phyloP scores from a whole-genome alignment of 1,140 invertebrate genomes.

The Sinella curviseta region DNA sequence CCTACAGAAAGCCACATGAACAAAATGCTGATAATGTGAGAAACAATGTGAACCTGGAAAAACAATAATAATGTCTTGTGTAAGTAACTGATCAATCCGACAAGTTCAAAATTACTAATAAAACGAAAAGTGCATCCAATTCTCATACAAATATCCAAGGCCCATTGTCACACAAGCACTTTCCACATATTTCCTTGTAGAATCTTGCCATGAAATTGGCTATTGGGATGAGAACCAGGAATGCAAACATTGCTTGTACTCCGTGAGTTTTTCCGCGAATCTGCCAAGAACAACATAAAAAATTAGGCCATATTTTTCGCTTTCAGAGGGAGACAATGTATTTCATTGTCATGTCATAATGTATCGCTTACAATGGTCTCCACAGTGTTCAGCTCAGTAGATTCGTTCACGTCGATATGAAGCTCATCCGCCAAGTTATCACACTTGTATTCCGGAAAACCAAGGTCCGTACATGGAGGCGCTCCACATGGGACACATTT shows the following conservation, averaged over 20 bases:
- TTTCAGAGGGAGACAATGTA: too few species aligned
- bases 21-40: background rate
- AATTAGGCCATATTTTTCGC: too few species aligned
- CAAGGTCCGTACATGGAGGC: background rate
- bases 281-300: background rate
- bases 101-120: too few species aligned
- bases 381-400: too few species aligned
- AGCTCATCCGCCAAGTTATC: too few species aligned
- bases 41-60: background rate
- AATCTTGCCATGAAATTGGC: background rate
- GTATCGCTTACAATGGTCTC: too few species aligned
- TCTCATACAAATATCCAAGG: too few species aligned
- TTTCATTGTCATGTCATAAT: too few species aligned
- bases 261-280: background rate
- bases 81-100: background rate
- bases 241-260: background rate
- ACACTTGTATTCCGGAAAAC: background rate
- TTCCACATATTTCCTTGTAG: background rate
- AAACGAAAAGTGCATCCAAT: too few species aligned
- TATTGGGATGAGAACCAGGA: background rate
- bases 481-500: background rate
- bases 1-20: background rate
- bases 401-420: too few species aligned
- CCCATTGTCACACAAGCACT: background rate
- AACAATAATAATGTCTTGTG: background rate